Conservation (phyloP, 2,797 vertebrate genomes). For the Tangara arthus region DNA sequence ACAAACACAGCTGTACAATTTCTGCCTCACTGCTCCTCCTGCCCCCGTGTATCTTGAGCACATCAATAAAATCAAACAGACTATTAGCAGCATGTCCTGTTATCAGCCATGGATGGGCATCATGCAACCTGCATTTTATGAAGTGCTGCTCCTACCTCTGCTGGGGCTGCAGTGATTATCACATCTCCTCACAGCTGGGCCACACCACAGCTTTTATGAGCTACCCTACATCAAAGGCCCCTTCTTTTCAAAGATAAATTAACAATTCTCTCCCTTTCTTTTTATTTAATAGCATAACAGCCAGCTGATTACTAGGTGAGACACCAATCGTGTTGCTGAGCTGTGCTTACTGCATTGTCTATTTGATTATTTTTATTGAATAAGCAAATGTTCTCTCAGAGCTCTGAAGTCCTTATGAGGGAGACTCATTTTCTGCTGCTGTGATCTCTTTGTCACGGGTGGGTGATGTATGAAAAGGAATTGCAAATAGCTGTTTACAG, state of each 20-base stretch:
- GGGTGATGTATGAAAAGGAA: slow-evolving; percentile 62
- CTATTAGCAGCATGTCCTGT: not conserved
- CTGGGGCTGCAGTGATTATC: slow-evolving; percentile 16
- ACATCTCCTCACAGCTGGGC: slow-evolving; percentile 19
- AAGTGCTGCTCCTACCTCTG: not conserved
- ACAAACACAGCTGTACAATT: not conserved
- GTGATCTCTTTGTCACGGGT: slow-evolving; percentile 43
- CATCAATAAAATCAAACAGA: slow-evolving; percentile 50
- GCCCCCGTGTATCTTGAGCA: not conserved
- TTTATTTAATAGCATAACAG: not conserved
- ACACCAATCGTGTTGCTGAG: not conserved
- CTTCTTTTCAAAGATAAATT: slow-evolving; percentile 24
- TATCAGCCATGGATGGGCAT: not conserved
- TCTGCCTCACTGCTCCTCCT: slow-evolving; percentile 12
- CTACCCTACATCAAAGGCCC: slow-evolving; percentile 23
- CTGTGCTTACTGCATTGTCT: slow-evolving; percentile 31
- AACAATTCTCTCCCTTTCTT: not conserved
- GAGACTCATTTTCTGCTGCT: slow-evolving; percentile 62
- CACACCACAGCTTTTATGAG: not conserved
- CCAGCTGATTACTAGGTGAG: slow-evolving; percentile 40
- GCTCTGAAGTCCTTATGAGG: slow-evolving; percentile 7
- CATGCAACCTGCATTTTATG: slow-evolving; percentile 23
- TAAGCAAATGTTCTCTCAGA: slow-evolving; percentile 25
- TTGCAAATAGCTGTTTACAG: slow-evolving; percentile 67
- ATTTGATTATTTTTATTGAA: slow-evolving; percentile 46